Base-by-base conservation (phyloP, 2,888 invertebrate genomes). In the Gandaritis pyraliata region DNA sequence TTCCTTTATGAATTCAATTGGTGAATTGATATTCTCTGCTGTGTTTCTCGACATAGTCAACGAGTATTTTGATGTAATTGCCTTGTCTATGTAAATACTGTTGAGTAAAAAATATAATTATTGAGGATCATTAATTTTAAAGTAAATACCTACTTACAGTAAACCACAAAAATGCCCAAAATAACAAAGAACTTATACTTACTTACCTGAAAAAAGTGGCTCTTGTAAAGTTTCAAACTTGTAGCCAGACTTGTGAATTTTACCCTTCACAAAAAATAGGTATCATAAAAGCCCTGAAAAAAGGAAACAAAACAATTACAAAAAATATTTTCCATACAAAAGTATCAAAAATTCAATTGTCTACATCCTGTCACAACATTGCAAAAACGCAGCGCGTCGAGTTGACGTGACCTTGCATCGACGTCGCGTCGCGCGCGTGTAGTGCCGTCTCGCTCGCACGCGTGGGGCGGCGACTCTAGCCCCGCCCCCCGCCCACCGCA, bases 401-500 rank as follows among this genome's bases (percentile, higher is more conserved):
- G 59, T 63, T 64, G 71, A 74, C 77, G 81, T 85, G 85, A 87
- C 87, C 88, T 86, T 87, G 88, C 87, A 85, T 62, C 79, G 79
- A 50, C 70, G 49, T 46, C 50, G 58, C 70, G 49, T 46, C 50
- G 58, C 52, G 36, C 53, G 58, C 10, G 29, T 58, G 30, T 39
- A 23, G 3, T 56, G 78, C 80, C 73, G 80, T 85, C 88, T 72
- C 85, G 81, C 85, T 88, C 86, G 81, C 83, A 69, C 80, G 73
- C 78, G 62, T 67, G 72, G 79, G 83, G 85, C 82, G 85, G 83
- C 66, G 80, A 64, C 77, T 64, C 30, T 58, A 72, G 83, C 85
- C 77, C 87, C 89, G 86, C 89, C 88, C 88, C 85, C 88, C 90
- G 88, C 89, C 88, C 83, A 84, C 85, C 84, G 76, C 83, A 70